Evolutionary conservation across 1,140 invertebrate genomes (phyloP), one percentile per base, ranked within the genome.

Genomic region (Papilio polytes): DNA sequence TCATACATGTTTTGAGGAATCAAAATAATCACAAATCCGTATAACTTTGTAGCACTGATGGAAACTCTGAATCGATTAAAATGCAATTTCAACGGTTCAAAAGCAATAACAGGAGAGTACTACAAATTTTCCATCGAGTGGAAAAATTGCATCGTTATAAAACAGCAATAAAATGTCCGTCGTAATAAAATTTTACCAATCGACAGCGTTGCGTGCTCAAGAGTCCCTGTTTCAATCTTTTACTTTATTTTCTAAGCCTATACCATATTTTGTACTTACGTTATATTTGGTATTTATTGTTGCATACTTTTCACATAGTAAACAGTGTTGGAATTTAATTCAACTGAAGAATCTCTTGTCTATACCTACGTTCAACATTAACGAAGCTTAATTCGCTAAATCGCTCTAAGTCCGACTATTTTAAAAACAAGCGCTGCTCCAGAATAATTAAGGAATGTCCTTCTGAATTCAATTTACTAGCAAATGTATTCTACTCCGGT

Each of bases 401-500:
- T 9, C 59, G 22, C 63, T 36, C 26, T 15, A 31, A 70, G 26
- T 70, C 12, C 63, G 26, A 36, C 63, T 70, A 70, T 70, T 70
- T 70, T 31, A 70, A 70, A 70, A 70, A 70, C 26, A 70, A 70
- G 10, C 26, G 22, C 26, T 15, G 63, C 63, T 36, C 63, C 63
- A 15, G 63, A 70, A 70, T 70, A 70, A 70, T 70, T 70, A 70
- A 70, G 63, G 63, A 70, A 70, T 70, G 63, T 70, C 63, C 63
- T 70, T 70, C 63, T 56, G 22, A 31, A 66, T 66, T 66, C 63
- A 70, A 70, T 70, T 70, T 70, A 70, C 26, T 70, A 70, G 26
- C 26, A 70, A 70, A 70, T 70, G 18, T 70, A 36, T 70, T 70
- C 63, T 31, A 0, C 26, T 26, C 12, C 63, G 26, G 63, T 70